Percentiles rank a stretch among this genome's conserved stretches.
Conservation (phyloP, 1,140 invertebrate genomes). For the Bombus ignitus region DNA sequence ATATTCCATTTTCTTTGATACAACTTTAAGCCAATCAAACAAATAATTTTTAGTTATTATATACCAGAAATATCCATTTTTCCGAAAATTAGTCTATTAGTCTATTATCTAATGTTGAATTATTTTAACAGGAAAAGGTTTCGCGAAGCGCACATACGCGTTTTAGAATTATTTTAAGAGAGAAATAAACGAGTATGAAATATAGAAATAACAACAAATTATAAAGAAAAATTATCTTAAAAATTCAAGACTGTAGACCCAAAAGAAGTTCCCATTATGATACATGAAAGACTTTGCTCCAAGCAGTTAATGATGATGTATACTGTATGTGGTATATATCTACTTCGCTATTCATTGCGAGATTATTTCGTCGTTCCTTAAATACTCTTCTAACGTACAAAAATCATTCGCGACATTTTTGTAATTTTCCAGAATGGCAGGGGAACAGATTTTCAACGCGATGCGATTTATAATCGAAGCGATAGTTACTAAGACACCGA, state of each 20-base stretch:
- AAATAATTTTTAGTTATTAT: no score
- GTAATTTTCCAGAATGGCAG: not conserved
- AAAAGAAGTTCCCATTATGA: not conserved
- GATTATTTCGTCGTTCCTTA: not conserved
- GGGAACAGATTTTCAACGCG: not conserved
- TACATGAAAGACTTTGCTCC: conserved; percentile 14
- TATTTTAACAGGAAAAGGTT: no score
- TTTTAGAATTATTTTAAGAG: not conserved
- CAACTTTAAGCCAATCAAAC: no score
- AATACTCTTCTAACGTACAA: not conserved
- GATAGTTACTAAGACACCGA: conserved; percentile 10
- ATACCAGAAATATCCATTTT: no score
- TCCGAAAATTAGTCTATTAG: no score
- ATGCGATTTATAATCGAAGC: not conserved
- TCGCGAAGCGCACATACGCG: no score
- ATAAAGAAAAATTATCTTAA: not conserved
- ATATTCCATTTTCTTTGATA: no score
- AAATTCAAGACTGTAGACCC: not conserved
- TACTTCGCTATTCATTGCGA: conserved; percentile 33
- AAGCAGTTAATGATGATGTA: conserved; percentile 13
- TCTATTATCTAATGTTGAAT: no score
- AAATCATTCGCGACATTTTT: conserved; percentile 1
- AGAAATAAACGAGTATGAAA: not conserved
- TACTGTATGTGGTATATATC: not conserved
- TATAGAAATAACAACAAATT: not conserved